Conservation (phyloP, 2,797 vertebrate genomes). For the Rhinichthys osculus region DNA sequence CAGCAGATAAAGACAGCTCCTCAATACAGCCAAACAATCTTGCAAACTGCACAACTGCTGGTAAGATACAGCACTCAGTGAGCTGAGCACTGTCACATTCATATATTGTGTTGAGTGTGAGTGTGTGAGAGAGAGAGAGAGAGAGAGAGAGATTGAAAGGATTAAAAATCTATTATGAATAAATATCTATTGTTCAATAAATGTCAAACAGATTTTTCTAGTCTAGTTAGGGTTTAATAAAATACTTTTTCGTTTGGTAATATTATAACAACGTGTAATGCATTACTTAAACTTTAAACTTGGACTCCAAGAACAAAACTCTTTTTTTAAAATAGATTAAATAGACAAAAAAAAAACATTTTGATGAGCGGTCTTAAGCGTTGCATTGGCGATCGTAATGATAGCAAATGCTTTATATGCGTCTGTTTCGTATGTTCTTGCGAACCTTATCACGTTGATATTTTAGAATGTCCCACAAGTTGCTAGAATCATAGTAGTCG, state of each 20-base stretch:
- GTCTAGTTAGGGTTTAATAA: background rate
- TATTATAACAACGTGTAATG: background rate
- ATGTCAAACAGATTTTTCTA: background rate
- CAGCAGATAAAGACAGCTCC: slow-evolving; percentile 5
- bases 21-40: slow-evolving; percentile 17
- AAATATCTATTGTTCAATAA: background rate
- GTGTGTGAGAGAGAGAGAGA: too few species aligned
- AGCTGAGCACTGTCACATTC: background rate
- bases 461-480: background rate
- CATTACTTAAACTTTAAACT: background rate
- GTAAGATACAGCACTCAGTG: slow-evolving; percentile 51
- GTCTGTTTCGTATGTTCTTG: background rate
- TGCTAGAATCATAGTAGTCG: too few species aligned
- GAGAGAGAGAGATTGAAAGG: background rate
- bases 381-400: background rate
- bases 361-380: background rate
- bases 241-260: background rate
- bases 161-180: background rate
- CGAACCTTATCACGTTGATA: background rate
- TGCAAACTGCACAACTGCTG: background rate
- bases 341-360: background rate
- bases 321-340: background rate
- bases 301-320: background rate
- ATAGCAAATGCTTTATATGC: background rate
- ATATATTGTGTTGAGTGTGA: background rate